Conservation (phyloP, 2,888 invertebrate genomes). For the Pheosia tremula region DNA sequence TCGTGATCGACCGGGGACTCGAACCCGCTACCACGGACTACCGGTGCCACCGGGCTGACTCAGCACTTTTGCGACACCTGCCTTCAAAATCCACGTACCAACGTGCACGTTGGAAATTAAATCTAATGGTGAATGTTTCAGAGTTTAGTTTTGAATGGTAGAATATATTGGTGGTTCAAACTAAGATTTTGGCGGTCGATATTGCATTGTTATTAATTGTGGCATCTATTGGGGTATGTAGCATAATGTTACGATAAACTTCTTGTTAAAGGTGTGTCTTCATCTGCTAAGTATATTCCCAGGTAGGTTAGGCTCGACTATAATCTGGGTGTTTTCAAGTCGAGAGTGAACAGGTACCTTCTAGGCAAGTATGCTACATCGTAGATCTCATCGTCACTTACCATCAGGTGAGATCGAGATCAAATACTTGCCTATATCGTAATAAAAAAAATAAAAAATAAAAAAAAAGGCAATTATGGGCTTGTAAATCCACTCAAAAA, state of each 20-base stretch:
- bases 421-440: too few species aligned
- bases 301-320: neutral
- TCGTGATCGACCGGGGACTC: conserved; percentile 77
- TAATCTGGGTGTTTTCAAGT: too few species aligned
- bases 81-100: conserved; percentile 41
- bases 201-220: conserved; percentile 60
- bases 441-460: too few species aligned
- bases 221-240: conserved; percentile 47
- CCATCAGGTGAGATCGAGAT: too few species aligned
- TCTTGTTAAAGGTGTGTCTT: conserved; percentile 2
- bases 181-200: conserved; percentile 50
- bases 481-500: too few species aligned
- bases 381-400: too few species aligned
- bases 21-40: conserved; percentile 79
- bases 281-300: neutral
- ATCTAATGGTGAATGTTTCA: conserved; percentile 10
- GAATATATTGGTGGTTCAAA: conserved; percentile 5
- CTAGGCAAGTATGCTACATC: too few species aligned
- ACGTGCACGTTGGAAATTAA: conserved; percentile 11
- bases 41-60: conserved; percentile 81
- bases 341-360: too few species aligned
- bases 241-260: neutral
- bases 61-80: conserved; percentile 78
- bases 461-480: too few species aligned
- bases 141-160: conserved; percentile 13